A percentile compares a stretch with the other conserved stretches of the same genome.
phyloP scores from a whole-genome alignment of 2,888 invertebrate species.

The Panorpa germanica region DNA sequence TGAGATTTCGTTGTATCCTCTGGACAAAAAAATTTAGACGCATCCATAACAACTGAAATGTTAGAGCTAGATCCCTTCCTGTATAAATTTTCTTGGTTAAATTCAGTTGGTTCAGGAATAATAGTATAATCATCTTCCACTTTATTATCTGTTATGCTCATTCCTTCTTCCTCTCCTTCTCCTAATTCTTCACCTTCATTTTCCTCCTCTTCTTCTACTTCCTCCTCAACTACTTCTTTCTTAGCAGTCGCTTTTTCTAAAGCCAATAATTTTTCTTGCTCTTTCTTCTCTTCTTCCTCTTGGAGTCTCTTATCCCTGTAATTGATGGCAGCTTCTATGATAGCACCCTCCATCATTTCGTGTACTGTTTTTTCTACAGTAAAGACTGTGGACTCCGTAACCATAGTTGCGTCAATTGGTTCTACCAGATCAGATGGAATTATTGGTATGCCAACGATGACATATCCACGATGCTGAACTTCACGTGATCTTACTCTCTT shows the following conservation, averaged over 20 bases:
- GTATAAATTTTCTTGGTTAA: too few species aligned
- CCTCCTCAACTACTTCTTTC: constrained; percentile 16
- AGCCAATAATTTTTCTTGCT: constrained; percentile 13
- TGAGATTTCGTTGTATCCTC: constrained; percentile 19
- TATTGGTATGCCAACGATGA: constrained; percentile 43
- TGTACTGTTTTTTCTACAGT: constrained; percentile 22
- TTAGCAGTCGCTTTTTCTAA: constrained; percentile 12
- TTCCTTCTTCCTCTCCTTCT: constrained; percentile 8
- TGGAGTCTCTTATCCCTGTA: too few species aligned
- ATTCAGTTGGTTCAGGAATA: too few species aligned
- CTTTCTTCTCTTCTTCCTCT: too few species aligned
- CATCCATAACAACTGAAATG: constrained; percentile 1
- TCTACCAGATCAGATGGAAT: constrained; percentile 26
- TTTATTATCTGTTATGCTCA: constrained; percentile 16
- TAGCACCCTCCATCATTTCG: constrained; percentile 17
- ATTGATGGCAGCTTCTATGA: constrained; percentile 12
- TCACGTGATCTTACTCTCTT: constrained; percentile 29
- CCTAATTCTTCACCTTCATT: constrained; percentile 17
- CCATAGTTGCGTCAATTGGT: constrained; percentile 21
- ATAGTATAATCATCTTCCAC: constrained; percentile 13
- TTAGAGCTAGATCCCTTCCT: too few species aligned
- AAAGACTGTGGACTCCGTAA: constrained; percentile 22
- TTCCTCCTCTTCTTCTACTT: constrained; percentile 17
- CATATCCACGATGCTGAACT: constrained; percentile 38
- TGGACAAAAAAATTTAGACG: constrained; percentile 9